Conservation (phyloP, 2,113 vertebrate species). For the Oryzias curvinotus region DNA sequence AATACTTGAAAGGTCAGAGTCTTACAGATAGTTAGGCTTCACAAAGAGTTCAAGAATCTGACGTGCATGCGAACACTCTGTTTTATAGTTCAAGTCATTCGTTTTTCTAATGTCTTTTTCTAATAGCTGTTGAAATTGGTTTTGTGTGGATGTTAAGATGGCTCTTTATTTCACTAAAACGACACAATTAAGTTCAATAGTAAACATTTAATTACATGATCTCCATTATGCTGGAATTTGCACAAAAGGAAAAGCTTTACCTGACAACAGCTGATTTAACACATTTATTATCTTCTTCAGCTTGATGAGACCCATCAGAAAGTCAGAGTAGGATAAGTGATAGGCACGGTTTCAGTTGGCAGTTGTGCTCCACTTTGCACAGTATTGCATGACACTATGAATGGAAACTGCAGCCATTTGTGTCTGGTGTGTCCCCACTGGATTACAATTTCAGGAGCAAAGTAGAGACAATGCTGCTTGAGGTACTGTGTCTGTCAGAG, state of each 20-base stretch:
- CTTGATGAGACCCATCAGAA: conserved; percentile 27
- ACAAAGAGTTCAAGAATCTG: neutral
- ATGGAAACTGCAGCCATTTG: conserved; percentile 35
- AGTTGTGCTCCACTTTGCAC: conserved; percentile 38
- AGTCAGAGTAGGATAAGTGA: conserved; percentile 33
- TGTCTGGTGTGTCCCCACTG: conserved; percentile 15
- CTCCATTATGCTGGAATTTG: conserved; percentile 3
- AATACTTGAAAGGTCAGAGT: conserved; percentile 43
- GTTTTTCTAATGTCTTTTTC: neutral
- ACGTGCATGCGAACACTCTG: conserved; percentile 14
- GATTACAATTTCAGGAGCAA: conserved; percentile 42
- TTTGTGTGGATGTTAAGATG: neutral
- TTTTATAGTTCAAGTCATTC: neutral
- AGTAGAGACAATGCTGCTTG: conserved; percentile 17
- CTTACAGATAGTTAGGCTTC: conserved; percentile 13
- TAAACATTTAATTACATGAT: conserved; percentile 19
- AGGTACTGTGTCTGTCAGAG: conserved; percentile 1
- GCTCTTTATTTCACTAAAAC: conserved; percentile 13
- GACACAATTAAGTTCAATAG: conserved; percentile 34
- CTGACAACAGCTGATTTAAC: conserved; percentile 38
- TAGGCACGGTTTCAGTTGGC: conserved; percentile 26
- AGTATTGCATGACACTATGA: conserved; percentile 47
- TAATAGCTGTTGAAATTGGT: neutral
- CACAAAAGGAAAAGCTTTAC: conserved; percentile 9
- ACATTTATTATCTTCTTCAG: conserved; percentile 37